phyloP scores from a whole-genome alignment of 2,797 vertebrate species.

The Fistularia tabacaria region DNA sequence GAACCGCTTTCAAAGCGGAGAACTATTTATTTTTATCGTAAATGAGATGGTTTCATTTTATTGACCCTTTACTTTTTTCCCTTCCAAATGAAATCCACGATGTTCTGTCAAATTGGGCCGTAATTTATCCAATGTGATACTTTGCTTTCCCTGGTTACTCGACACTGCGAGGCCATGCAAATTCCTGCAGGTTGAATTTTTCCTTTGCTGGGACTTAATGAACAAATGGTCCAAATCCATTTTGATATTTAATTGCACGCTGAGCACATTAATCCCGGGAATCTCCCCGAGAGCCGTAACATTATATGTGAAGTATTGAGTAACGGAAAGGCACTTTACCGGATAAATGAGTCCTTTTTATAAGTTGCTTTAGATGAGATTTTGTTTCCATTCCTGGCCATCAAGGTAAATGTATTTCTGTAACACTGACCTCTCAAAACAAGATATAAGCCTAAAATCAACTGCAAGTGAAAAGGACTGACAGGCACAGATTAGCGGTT shows the following conservation, averaged over 20 bases:
- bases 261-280: slow-evolving; percentile 24
- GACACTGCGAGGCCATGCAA: neutral
- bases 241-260: slow-evolving; percentile 39
- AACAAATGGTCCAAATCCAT: slow-evolving; percentile 29
- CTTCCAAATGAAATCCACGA: too few species aligned
- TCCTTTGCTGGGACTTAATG: slow-evolving; percentile 32
- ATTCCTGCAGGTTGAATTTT: slow-evolving; percentile 8
- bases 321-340: slow-evolving; percentile 2
- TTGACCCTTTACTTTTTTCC: too few species aligned
- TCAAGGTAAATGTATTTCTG: slow-evolving; percentile 38
- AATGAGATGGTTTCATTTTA: too few species aligned
- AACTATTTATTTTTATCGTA: too few species aligned
- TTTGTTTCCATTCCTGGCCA: slow-evolving; percentile 28
- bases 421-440: slow-evolving; percentile 48
- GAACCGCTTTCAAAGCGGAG: too few species aligned
- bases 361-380: slow-evolving; percentile 31
- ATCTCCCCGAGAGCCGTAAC: slow-evolving; percentile 7
- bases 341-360: too few species aligned
- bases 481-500: slow-evolving; percentile 16
- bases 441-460: slow-evolving; percentile 40
- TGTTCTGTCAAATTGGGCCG: too few species aligned
- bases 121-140: too few species aligned
- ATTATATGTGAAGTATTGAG: slow-evolving; percentile 24
- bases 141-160: too few species aligned
- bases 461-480: slow-evolving; percentile 31